Evolutionary conservation across 2,797 vertebrate species (phyloP).

Genomic region (Cyclura pinguis): DNA sequence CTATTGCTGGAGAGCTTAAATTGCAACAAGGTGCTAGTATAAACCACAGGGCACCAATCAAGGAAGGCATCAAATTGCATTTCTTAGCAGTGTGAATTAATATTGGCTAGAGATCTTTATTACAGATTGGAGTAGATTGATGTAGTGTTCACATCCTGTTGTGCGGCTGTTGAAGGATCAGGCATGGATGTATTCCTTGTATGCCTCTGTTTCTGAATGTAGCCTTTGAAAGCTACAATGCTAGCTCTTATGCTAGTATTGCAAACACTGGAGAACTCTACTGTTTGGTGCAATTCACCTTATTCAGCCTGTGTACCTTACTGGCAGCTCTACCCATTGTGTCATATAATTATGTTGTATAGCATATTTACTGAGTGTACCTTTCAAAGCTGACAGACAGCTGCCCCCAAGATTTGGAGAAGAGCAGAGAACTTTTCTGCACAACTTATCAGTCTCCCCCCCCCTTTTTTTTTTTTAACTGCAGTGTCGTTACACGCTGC

Average conservation of each 20-base stretch:
- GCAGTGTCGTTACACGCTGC: constrained; percentile 98
- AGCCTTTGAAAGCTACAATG: neutral
- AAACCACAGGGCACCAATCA: neutral
- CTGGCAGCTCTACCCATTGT: too few relatives aligned
- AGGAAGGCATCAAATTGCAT: neutral
- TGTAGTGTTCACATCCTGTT: neutral
- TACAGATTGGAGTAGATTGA: neutral
- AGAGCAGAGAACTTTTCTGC: neutral
- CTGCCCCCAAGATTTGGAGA: neutral
- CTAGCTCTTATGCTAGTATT: neutral
- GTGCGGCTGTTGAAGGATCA: neutral
- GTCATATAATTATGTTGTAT: neutral
- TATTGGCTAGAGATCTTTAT: neutral
- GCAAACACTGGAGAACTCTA: neutral
- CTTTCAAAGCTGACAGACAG: neutral
- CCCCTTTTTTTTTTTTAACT: neutral
- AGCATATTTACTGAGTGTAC: neutral
- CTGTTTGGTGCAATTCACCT: neutral
- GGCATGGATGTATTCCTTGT: neutral
- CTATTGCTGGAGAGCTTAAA: constrained; percentile 16
- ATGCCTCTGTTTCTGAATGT: neutral
- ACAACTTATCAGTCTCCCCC: constrained; percentile 32
- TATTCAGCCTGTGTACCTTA: neutral
- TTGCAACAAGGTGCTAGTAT: neutral
- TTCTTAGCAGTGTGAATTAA: neutral